Conservation (phyloP, 2,888 invertebrate species). For the Chorisops tibialis region DNA sequence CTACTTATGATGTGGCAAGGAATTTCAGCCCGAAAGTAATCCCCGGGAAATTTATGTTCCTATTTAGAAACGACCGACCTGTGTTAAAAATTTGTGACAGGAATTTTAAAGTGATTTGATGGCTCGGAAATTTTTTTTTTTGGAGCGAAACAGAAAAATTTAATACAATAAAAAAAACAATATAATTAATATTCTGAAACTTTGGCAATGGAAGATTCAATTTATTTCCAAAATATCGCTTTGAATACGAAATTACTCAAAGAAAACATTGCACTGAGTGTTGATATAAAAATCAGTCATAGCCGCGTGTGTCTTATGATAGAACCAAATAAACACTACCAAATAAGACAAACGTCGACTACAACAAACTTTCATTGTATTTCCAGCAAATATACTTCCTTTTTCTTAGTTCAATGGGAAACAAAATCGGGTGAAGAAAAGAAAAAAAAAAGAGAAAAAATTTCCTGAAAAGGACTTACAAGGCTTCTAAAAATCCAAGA, state of each 20-base stretch:
- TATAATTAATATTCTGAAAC: too few relatives aligned
- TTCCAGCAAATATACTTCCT: not conserved
- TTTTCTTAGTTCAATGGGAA: not conserved
- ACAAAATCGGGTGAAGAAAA: too few relatives aligned
- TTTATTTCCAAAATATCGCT: not conserved
- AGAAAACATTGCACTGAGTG: not conserved
- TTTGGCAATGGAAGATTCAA: too few relatives aligned
- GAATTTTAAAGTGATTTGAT: slow-evolving; percentile 4
- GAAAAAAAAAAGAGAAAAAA: too few relatives aligned
- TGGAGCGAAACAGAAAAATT: not conserved
- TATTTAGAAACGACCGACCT: not conserved
- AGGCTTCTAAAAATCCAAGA: too few relatives aligned
- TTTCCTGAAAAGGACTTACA: too few relatives aligned
- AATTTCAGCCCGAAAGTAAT: not conserved
- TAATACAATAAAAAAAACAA: too few relatives aligned
- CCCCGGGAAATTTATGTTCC: too few relatives aligned
- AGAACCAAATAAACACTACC: slow-evolving; percentile 57
- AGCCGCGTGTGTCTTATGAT: slow-evolving; percentile 69
- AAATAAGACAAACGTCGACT: slow-evolving; percentile 61
- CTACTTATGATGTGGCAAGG: slow-evolving; percentile 6
- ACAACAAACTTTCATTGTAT: slow-evolving; percentile 41
- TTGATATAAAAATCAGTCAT: slow-evolving; percentile 44
- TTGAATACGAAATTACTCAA: not conserved
- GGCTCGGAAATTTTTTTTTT: not conserved
- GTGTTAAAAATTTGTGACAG: not conserved